These are phyloP conservation scores for Hemithea aestivaria DNA, from an alignment of 2,888 invertebrate genomes.

Conservation along the genomic window DNA sequence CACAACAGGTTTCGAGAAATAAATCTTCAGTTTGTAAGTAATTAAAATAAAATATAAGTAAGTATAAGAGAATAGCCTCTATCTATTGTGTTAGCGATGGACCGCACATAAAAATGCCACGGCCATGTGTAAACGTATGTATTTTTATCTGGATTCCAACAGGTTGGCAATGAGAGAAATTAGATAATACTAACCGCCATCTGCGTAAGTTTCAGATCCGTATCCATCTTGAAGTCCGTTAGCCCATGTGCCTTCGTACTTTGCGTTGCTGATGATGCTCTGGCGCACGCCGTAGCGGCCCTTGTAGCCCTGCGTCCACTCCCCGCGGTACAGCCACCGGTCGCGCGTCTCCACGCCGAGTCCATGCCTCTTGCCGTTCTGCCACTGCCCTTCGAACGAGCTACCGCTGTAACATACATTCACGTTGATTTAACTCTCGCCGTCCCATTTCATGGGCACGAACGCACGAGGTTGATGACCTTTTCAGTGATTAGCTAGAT, in stretches of 20 bases:
- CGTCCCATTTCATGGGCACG: slow-evolving; percentile 1
- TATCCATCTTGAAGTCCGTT: slow-evolving; percentile 99
- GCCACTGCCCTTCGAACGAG: slow-evolving; percentile 99
- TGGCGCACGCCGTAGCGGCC: slow-evolving; percentile 99
- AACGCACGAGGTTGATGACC: slow-evolving; percentile 5
- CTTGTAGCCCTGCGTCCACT: slow-evolving; percentile 99
- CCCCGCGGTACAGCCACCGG: slow-evolving; percentile 97
- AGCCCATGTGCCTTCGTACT: slow-evolving; percentile 99
- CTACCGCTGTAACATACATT: slow-evolving; percentile 86
- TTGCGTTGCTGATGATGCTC: slow-evolving; percentile 95
- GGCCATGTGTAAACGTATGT: slow-evolving; percentile 59
- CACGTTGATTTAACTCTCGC: neutral
- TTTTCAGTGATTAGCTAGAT: neutral
- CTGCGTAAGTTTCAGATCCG: slow-evolving; percentile 99
- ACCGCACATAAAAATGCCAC: slow-evolving; percentile 50
- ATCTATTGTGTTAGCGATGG: slow-evolving; percentile 35
- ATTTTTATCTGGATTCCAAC: slow-evolving; percentile 60
- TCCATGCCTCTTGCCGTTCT: slow-evolving; percentile 98
- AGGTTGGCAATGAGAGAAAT: slow-evolving; percentile 55
- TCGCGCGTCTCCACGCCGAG: slow-evolving; percentile 98
- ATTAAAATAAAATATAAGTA: slow-evolving; percentile 8
- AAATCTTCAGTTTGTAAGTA: too few species aligned
- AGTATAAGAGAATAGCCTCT: slow-evolving; percentile 43
- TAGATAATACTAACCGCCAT: slow-evolving; percentile 90
- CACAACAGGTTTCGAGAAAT: too few species aligned